Base-by-base conservation (phyloP, 2,888 invertebrate genomes). In the Lissonota sp. region DNA sequence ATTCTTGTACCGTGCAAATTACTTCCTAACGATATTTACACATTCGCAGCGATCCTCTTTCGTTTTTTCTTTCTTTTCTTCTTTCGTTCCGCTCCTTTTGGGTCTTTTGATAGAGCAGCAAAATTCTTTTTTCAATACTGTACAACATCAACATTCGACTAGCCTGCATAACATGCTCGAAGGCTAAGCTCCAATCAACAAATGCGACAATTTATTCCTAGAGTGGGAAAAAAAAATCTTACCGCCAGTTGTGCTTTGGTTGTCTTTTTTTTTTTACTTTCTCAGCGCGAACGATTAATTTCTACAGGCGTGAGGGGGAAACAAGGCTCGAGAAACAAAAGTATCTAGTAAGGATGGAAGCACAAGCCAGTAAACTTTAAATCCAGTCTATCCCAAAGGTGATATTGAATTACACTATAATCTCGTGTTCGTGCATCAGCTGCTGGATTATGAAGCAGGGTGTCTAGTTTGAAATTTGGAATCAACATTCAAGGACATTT, bases 71-170 rank as follows among this genome's bases (percentile, higher is more conserved):
- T 71, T 37, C 46, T 58, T 14, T 63, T 63, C 87, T 89, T 57
- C 49, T 49, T 39, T 64, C 58, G 1, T 26, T 26, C 26, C 26
- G 26, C 26, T 26, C 3, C 1, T 26, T n/a, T n/a, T n/a, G n/a
- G n/a, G 26, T 26, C 3, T 26, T 26, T 26, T 3, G 1, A 26
- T 26, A 2, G 26, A 1, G 26, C 26, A 26, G 26, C 26, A 26
- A 26, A 26, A 26, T 10, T 64, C 62, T 39, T n/a, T 64, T 42
- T 66, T 42, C 16, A 58, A 10, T 55, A 88, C 88, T 89, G 86
- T 90, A 91, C 92, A 90, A 92, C 92, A 92, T 91, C 89, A 83
- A 92, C 89, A 86, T 83, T 66, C 55, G 77, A 87, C 92, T 92
- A 91, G 91, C 92, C 89, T 74, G 79, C 60, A 46, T 66, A 49